Percentiles rank a stretch among this genome's conserved stretches.
Evolutionary conservation across 2,113 vertebrate species (phyloP).

Genomic region (Origma solitaria): DNA sequence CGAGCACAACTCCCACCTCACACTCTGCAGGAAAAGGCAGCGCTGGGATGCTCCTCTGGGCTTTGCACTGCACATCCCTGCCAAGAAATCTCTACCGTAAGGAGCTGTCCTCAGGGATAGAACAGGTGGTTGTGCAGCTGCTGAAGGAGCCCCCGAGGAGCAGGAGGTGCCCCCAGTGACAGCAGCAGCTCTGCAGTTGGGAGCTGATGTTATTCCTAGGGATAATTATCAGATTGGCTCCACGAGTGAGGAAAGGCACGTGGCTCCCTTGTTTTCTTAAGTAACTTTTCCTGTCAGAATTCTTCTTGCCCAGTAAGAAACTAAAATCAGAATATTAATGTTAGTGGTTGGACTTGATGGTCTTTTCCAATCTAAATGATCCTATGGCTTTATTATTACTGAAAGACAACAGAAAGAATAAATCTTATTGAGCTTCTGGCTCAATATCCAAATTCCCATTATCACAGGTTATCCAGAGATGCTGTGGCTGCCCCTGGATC

Average conservation of each 20-base stretch:
- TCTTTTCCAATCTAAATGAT: not conserved
- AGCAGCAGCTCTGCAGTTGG: not conserved
- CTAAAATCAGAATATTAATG: not conserved
- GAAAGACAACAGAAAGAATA: not conserved
- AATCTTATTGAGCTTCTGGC: not conserved
- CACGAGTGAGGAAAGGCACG: not conserved
- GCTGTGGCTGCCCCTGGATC: not conserved
- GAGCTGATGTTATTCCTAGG: not conserved
- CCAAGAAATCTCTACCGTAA: not conserved
- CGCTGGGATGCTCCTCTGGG: accelerated
- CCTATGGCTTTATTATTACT: not conserved
- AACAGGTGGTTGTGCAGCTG: not conserved
- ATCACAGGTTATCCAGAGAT: not conserved
- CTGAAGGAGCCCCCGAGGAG: not conserved
- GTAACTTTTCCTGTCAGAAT: not conserved
- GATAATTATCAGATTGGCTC: not conserved
- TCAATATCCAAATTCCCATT: not conserved
- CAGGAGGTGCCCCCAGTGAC: not conserved
- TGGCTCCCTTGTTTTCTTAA: not conserved
- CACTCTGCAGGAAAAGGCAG: not conserved
- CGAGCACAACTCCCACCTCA: not conserved
- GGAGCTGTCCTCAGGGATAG: not conserved
- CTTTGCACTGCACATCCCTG: not conserved
- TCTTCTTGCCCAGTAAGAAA: not conserved
- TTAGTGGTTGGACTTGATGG: not conserved